Evolutionary conservation across 2,888 invertebrate species (phyloP).

Genomic region (Agrypnus murinus): DNA sequence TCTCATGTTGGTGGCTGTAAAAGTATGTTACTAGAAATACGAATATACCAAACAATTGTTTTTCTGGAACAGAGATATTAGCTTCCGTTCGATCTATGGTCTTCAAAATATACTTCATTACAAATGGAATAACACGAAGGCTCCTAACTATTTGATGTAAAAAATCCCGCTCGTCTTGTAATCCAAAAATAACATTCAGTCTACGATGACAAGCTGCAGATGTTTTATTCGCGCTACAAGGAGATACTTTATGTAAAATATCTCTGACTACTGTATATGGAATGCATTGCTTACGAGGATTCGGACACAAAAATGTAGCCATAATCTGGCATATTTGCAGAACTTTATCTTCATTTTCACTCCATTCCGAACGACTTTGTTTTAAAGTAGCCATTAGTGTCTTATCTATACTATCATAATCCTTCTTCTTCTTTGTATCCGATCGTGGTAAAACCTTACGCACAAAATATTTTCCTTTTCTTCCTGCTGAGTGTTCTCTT

Average conservation of each 20-base stretch:
- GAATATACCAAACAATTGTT: conserved; percentile 45
- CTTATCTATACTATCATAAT: conserved; percentile 78
- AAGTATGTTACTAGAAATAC: conserved; percentile 50
- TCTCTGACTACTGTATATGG: conserved; percentile 74
- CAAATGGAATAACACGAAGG: conserved; percentile 40
- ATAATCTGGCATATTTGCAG: conserved; percentile 81
- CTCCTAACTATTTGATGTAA: conserved; percentile 41
- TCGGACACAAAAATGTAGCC: conserved; percentile 73
- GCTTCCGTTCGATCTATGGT: conserved; percentile 32
- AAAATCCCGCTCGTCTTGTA: conserved; percentile 29
- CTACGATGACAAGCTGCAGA: conserved; percentile 80
- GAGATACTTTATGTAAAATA: conserved; percentile 72
- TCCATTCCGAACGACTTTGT: conserved; percentile 78
- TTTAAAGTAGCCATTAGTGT: conserved; percentile 78
- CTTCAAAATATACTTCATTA: conserved; percentile 49
- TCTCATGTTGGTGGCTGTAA: conserved; percentile 40
- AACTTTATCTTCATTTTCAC: conserved; percentile 79
- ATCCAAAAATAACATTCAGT: conserved; percentile 64
- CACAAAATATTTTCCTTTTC: conserved; percentile 5
- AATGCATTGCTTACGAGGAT: conserved; percentile 69
- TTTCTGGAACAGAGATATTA: conserved; percentile 32
- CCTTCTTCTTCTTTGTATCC: conserved; percentile 50
- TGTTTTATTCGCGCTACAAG: conserved; percentile 78
- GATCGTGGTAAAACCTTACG: conserved; percentile 47
- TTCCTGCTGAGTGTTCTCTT: neutral